These are phyloP conservation scores for Bombus confusus DNA, from an alignment of 1,140 invertebrate species.

Conservation along the genomic window DNA sequence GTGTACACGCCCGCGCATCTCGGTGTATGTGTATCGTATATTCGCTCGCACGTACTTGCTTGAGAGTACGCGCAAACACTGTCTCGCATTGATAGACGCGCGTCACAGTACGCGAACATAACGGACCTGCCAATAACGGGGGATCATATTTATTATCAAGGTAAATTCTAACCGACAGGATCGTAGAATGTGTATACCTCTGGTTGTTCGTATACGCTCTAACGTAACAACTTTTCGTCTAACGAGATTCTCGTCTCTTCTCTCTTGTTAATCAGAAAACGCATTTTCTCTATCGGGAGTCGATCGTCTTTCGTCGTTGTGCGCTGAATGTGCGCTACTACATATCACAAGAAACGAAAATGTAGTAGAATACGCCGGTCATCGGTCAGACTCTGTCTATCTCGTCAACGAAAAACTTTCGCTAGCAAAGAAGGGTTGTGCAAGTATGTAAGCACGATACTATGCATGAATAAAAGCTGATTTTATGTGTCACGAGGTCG, in stretches of 20 bases:
- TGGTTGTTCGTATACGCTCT: background rate
- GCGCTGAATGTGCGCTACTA: too few relatives aligned
- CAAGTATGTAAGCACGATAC: background rate
- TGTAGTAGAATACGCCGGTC: background rate
- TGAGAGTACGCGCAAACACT: background rate
- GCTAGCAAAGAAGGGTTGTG: background rate
- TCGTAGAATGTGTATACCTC: background rate
- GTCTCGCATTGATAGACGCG: constrained; percentile 42
- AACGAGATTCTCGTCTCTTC: too few relatives aligned
- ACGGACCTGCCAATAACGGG: constrained; percentile 36
- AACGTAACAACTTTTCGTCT: background rate
- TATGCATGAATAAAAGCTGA: background rate
- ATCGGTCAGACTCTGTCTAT: background rate
- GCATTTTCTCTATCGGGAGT: background rate
- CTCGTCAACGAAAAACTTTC: background rate
- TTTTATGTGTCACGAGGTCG: constrained; percentile 20
- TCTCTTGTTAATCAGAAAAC: background rate
- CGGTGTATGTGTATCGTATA: background rate
- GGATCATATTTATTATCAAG: constrained; percentile 50
- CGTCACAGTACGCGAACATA: constrained; percentile 27
- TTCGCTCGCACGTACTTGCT: background rate
- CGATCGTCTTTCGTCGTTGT: background rate
- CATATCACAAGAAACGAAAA: background rate
- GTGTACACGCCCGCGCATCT: constrained; percentile 46
- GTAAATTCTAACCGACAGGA: constrained; percentile 26